Conservation (phyloP, 1,140 invertebrate genomes). For the Chrysoperla carnea region DNA sequence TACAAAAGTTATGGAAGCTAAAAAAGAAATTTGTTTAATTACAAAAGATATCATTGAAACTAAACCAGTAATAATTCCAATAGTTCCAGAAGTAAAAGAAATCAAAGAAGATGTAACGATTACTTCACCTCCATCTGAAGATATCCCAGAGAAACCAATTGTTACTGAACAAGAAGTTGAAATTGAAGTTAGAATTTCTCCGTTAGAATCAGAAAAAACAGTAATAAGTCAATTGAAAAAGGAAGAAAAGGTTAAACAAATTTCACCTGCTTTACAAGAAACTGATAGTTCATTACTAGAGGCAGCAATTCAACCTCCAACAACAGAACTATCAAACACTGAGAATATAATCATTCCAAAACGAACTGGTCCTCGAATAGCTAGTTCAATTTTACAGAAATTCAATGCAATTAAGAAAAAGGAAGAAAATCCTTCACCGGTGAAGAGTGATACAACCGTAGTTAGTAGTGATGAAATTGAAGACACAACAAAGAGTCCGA, state of each 20-base stretch:
- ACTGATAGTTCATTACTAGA: constrained; percentile 19
- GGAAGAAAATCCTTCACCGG: constrained; percentile 9
- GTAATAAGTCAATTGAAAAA: constrained; percentile 5
- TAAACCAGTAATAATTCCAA: neutral
- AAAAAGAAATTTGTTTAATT: neutral
- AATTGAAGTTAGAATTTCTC: neutral
- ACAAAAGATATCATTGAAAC: neutral
- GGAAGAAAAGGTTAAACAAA: constrained; percentile 12
- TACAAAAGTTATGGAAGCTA: neutral
- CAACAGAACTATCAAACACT: constrained; percentile 24
- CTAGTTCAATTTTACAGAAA: constrained; percentile 19
- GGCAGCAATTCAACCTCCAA: constrained; percentile 14
- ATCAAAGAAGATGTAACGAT: constrained; percentile 1
- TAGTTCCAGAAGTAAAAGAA: constrained; percentile 6
- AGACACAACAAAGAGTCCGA: too few species aligned
- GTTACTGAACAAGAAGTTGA: neutral
- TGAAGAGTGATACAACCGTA: constrained; percentile 11
- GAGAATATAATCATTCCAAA: constrained; percentile 19
- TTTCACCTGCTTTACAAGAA: constrained; percentile 20
- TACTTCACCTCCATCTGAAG: neutral
- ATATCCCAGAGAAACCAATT: constrained; percentile 1
- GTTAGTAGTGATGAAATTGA: too few species aligned
- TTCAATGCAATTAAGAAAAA: constrained; percentile 16
- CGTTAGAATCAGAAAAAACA: constrained; percentile 6
- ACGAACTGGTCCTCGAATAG: constrained; percentile 18